These are phyloP conservation scores for Lymantria dispar DNA, from an alignment of 2,888 invertebrate genomes.

Conservation along the genomic window DNA sequence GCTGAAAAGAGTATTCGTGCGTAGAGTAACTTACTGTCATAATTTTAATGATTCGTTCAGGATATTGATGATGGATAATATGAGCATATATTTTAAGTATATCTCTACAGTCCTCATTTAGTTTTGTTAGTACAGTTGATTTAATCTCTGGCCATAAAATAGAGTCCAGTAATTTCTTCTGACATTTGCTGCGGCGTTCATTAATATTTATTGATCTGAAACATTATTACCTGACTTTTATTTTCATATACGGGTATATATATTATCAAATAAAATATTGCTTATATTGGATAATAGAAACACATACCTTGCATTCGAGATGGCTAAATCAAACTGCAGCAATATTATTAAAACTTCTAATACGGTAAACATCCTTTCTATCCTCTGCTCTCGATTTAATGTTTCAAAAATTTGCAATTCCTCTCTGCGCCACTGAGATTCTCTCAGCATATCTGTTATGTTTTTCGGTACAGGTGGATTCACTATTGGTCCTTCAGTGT, in stretches of 20 bases:
- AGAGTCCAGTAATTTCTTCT: slow-evolving; percentile 58
- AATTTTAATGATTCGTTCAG: slow-evolving; percentile 52
- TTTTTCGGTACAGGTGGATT: slow-evolving; percentile 56
- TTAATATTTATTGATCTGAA: slow-evolving; percentile 54
- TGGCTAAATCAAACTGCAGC: slow-evolving; percentile 79
- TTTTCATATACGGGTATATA: background rate
- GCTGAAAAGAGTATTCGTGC: background rate
- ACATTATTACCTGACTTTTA: slow-evolving; percentile 6
- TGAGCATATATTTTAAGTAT: slow-evolving; percentile 60
- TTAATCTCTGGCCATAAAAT: slow-evolving; percentile 60
- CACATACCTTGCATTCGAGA: slow-evolving; percentile 77
- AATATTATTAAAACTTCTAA: slow-evolving; percentile 76
- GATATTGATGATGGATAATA: slow-evolving; percentile 62
- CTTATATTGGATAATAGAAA: background rate
- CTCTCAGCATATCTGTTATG: slow-evolving; percentile 58
- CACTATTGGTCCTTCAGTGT: slow-evolving; percentile 56
- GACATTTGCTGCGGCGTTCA: slow-evolving; percentile 53
- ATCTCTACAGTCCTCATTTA: slow-evolving; percentile 56
- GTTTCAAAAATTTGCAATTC: slow-evolving; percentile 68
- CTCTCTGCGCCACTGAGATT: slow-evolving; percentile 66
- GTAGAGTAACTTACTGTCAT: slow-evolving; percentile 65
- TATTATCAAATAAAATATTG: background rate
- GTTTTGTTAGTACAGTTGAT: slow-evolving; percentile 41
- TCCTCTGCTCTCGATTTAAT: slow-evolving; percentile 58
- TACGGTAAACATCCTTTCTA: slow-evolving; percentile 75